Evolutionary conservation across 1,140 invertebrate species (phyloP).

Genomic region (Leguminivora glycinivorella): DNA sequence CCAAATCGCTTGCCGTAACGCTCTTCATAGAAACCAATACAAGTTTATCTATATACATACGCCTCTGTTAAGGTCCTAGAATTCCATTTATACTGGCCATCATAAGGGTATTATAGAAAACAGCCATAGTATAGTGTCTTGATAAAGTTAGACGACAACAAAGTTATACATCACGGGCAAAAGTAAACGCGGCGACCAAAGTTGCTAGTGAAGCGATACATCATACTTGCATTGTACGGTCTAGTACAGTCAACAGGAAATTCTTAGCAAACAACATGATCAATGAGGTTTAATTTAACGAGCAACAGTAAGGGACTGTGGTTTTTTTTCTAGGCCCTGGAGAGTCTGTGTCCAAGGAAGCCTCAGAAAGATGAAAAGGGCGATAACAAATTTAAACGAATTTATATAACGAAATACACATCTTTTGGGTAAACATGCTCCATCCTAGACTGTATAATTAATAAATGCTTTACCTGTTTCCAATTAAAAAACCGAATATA

Average conservation of each 20-base stretch:
- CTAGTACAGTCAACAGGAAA: neutral
- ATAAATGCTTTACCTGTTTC: no score
- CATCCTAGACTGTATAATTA: no score
- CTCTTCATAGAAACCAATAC: neutral
- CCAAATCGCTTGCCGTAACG: neutral
- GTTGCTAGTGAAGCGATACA: neutral
- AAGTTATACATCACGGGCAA: neutral
- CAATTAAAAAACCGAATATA: no score
- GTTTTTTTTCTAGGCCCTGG: no score
- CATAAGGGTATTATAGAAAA: neutral
- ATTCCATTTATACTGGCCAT: neutral
- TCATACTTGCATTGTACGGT: constrained; percentile 5
- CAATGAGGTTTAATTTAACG: neutral
- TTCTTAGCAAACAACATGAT: neutral
- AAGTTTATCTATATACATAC: neutral
- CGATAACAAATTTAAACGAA: no score
- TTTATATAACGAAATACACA: no score
- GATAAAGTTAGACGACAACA: constrained; percentile 4
- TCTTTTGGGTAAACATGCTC: no score
- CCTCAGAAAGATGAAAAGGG: no score
- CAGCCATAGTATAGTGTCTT: neutral
- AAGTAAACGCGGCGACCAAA: neutral
- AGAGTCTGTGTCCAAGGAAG: no score
- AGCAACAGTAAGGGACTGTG: neutral
- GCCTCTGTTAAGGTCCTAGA: neutral